Evolutionary conservation across 2,797 vertebrate genomes (phyloP), one percentile per base, ranked within the genome.

Genomic region (Anabacerthia variegaticeps): DNA sequence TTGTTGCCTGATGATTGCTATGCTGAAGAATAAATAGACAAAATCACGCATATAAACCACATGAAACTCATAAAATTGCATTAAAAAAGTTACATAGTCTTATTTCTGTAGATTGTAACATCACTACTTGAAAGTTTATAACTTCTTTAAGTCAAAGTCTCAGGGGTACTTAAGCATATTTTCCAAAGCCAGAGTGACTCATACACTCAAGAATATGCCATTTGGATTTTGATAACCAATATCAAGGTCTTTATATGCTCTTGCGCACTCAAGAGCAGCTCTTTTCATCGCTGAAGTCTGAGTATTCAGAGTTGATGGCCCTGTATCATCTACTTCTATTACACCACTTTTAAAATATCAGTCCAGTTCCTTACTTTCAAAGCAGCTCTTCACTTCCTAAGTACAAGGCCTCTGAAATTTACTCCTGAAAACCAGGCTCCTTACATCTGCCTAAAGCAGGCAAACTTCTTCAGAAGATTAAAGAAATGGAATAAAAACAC

Each of bases 281-380:
- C 54, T 85, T 94, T 92, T 81, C 39, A 83, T 87, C 46, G 88
- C 2, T 78, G 72, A 88, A 86, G 20, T 55, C 73, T 73, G 92
- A 93, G 89, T 96, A 87, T 82, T 91, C 76, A 65, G 44, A 75
- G 26, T 83, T 97, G 93, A 96, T 97, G 46, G 63, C 37, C 55
- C 65, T 82, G n/a, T 5, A 44, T 37, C 6, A 88, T 67, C 36
- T 56, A 55, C 59, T 88, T 21, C 66, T 69, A 36, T 78, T 80
- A 59, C 19, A 81, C 74, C 28, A 58, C 34, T 78, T 88, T 49
- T 36, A 76, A 95, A 88, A 86, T 68, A 19, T 17, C 69, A 69
- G 14, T 46, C 49, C 32, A 76, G 30, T 88, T 68, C n/a, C 37
- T 66, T 93, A n/a, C 62, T 69, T 72, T 94, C 85, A 86, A 94